Conservation (phyloP, 2,113 vertebrate genomes). For the Octodon degus region DNA sequence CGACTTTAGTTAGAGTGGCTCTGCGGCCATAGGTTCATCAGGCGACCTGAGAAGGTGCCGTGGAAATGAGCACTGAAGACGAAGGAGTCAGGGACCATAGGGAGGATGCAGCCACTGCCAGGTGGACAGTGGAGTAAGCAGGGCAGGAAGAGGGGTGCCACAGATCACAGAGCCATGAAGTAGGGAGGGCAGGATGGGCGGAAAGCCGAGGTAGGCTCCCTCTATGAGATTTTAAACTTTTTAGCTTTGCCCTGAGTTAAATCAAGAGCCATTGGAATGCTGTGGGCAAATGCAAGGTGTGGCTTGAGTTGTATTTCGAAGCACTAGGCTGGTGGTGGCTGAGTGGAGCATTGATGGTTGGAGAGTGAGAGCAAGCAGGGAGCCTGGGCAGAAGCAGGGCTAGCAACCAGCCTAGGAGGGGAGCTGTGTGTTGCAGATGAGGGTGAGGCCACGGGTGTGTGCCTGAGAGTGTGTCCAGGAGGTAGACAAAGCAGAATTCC, state of each 20-base stretch:
- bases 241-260: background rate
- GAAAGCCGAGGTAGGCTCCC: background rate
- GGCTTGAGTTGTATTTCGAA: background rate
- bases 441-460: background rate
- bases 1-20: background rate
- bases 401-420: background rate
- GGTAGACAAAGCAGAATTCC: background rate
- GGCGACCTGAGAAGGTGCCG: background rate
- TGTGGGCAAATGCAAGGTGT: background rate
- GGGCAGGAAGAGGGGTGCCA: background rate
- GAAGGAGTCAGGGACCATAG: background rate
- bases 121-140: background rate
- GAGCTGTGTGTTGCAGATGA: background rate
- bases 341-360: background rate
- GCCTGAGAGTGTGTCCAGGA: background rate
- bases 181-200: rapidly evolving
- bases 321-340: background rate
- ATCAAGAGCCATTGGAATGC: background rate
- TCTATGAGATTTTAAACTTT: background rate
- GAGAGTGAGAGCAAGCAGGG: background rate
- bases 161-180: background rate
- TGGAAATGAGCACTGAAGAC: background rate
- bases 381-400: background rate
- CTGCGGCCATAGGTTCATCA: background rate
- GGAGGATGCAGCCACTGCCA: background rate